Evolutionary conservation across 2,888 invertebrate species (phyloP), one percentile per base, ranked within the genome.

Genomic region (Chalcis sispes): DNA sequence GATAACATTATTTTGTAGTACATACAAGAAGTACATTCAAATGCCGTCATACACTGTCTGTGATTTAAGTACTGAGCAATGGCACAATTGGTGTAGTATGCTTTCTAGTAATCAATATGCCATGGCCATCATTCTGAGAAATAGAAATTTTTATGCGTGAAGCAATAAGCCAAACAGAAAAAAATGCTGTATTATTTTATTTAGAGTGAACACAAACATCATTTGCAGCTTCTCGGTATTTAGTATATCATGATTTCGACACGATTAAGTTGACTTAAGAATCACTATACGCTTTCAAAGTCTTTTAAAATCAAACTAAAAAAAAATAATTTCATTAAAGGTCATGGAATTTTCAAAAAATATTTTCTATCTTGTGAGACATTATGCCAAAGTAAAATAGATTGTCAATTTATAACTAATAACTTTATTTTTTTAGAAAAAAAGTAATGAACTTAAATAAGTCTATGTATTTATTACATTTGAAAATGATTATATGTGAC

Each of bases 51-150:
- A 79, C 78, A 83, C 80, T 84, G 80, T 85, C 85, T 86, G 87
- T 86, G 86, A 87, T 86, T 85, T 83, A 83, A 83, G 83, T 85
- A 82, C 81, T 80, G 83, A 83, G 80, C 78, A 81, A 81, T 78
- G 77, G 78, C 32, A 70, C 65, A 71, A 54, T 79, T 77, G 75
- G 62, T 50, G 59, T 67, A 67, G 72, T 75, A 78, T 54, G 36
- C 73, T 77, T 80, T 61, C 52, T 54, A 59, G 56, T 66, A 5
- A 72, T 69, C 64, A 78, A 77, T 77, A 58, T 77, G 50, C 59
- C 71, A 67, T 76, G 54, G 50, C 50, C 56, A 62, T 54, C 58
- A 77, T 70, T 59, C 23, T 50, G 15, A 42, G 18, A 70, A 62
- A 8, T 62, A 62, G 20, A 59, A 62, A 66, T 58, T 72, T 23